Evolutionary conservation across 2,113 vertebrate genomes (phyloP), one percentile per base, ranked within the genome.

Genomic region (Cyphomyrus plagiostoma): DNA sequence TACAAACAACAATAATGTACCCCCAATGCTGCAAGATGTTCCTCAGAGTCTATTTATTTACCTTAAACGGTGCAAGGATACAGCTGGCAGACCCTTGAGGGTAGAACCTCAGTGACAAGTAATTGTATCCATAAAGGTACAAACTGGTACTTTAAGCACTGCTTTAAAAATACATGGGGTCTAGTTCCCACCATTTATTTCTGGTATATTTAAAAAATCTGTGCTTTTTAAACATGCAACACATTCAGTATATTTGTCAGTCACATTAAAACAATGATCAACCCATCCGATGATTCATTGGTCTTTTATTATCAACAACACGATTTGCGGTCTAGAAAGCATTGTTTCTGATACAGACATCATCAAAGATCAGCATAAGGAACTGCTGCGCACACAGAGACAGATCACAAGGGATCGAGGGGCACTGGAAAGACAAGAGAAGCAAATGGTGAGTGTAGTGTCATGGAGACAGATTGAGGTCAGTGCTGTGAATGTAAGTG

Each of bases 361-460:
- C 91, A 97, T 98, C 94, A 98, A 97, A 92, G 97, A 98, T 89
- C 97, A 97, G 93, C 97, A 96, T 92, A 96, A 96, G 91, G 97
- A 98, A 91, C 92, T 98, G 91, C 95, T 96, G 94, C 96, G 97
- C 89, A 97, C 97, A 4, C 97, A 98, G 95, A 96, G 97, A 88
- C 94, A 96, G 91, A 97, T 98, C 93, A 95, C 95, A 92, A 95
- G 97, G 96, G 97, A 98, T 58, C 95, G 97, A 93, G 93, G 96
- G 88, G 96, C 96, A 89, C 95, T 98, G 23, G 97, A 98, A 92
- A 97, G 95, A 93, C 97, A 98, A 92, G 97, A 98, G 93, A 98
- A 97, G 92, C 97, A 97, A 91, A 95, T 98, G 96, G 97, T 98
- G 91, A 96, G 97, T 95, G 17, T 86, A 86, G 62, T 30, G 62